Base-by-base conservation (phyloP, 2,113 vertebrate genomes). In the Oxygymnocypris stewartii region DNA sequence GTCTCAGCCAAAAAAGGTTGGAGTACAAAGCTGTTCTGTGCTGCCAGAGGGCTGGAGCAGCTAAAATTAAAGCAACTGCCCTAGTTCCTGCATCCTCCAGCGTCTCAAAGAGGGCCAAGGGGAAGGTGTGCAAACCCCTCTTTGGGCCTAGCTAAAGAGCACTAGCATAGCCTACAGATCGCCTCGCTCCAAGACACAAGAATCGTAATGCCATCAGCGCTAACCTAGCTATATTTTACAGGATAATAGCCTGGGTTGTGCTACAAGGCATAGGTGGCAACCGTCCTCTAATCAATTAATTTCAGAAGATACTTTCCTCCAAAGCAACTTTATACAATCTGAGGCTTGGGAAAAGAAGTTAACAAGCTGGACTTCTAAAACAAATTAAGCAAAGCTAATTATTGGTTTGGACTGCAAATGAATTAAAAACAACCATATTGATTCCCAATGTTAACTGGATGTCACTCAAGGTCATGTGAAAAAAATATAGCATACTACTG, bases 31-130 rank as follows among this genome's bases (percentile, higher is more conserved):
- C 92, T 92, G 92, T 87, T 93, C 92, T 90, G 91, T 69, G 89
- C 88, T 91, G 93, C 92, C 88, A 69, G 51, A 90, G 92, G 92
- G 90, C 90, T 89, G 88, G 91, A 87, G 89, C 87, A 90, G 91
- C 93, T 95, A 95, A 94, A 93, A 94, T 94, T 95, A 94, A 94
- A 94, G 91, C 73, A 69, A 89, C 69, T 92, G 94, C 85, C 94
- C 94, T 91, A 95, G 86, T 92, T 95, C 90, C 77, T 87, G 88
- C 57, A 77, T 88, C 88, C 14, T 87, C 91, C 86, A 89, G 91
- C 89, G 90, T 94, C 88, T 89, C 88, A 90, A 93, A 91, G 79
- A 85, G 89, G 92, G 90, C 82, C 84, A 78, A 78, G 73, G 77
- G 87, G 61, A 78, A 86, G 87, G 79, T 74, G 76, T 69, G 65